phyloP scores from a whole-genome alignment of 64 coral and sea anemone genomes.

The Porites australiensis region DNA sequence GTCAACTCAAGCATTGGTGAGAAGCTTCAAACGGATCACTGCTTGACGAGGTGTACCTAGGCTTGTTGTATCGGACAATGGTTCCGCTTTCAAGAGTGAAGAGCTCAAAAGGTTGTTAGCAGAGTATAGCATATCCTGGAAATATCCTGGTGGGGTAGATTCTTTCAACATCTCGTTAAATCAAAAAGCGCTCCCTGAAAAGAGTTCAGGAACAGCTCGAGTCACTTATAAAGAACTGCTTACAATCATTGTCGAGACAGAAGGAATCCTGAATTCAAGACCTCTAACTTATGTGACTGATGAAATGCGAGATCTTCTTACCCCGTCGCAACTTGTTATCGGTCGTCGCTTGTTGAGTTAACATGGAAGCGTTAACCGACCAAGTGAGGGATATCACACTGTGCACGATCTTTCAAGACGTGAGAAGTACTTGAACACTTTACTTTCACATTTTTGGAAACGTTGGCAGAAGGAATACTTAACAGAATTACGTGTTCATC shows the following conservation, averaged over 20 bases:
- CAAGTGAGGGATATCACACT: not conserved
- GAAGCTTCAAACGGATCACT: conserved; percentile 3
- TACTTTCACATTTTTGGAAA: not conserved
- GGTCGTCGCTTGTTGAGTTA: not conserved
- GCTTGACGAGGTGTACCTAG: not conserved
- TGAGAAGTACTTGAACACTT: not conserved
- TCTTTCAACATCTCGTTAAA: not conserved
- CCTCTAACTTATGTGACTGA: not conserved
- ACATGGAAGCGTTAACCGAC: not conserved
- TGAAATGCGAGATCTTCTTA: not conserved
- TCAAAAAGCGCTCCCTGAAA: conserved; percentile 6
- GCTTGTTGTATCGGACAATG: conserved; percentile 5
- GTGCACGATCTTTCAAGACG: not conserved
- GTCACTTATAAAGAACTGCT: conserved; percentile 2
- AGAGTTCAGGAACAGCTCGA: not conserved
- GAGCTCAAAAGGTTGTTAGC: not conserved
- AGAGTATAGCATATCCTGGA: not conserved
- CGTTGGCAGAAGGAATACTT: not conserved
- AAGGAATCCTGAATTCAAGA: conserved; percentile 1
- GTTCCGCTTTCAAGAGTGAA: not conserved
- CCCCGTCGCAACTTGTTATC: conserved; percentile 17
- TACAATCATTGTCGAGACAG: not conserved
- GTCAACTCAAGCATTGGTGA: not conserved
- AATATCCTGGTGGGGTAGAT: not conserved
- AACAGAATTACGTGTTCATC: not conserved